Percentiles rank a stretch among this genome's conserved stretches.
Conservation (phyloP, 1,140 invertebrate species). For the Tigriopus japonicus region DNA sequence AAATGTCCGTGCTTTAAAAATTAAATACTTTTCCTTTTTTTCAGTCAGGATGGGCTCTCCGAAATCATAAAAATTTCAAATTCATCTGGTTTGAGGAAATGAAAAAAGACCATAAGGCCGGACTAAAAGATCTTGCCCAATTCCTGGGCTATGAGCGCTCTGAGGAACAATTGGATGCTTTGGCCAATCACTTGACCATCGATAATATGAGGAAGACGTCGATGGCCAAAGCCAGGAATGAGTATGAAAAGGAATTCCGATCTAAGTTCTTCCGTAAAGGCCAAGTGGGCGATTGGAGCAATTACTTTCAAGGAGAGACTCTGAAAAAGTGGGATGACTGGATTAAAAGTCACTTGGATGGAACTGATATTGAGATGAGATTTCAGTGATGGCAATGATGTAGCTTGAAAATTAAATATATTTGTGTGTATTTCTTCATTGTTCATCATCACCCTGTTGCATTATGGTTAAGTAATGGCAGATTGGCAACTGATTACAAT, state of each 20-base stretch:
- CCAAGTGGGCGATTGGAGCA: constrained; percentile 1
- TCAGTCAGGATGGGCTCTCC: neutral
- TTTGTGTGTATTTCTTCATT: no score
- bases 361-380: no score
- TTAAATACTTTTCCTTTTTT: neutral
- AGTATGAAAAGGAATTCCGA: no score
- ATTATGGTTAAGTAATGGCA: no score
- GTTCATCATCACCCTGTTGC: no score
- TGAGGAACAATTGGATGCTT: neutral
- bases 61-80: neutral
- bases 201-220: neutral
- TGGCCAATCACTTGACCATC: neutral
- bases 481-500: no score
- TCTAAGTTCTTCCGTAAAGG: neutral
- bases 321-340: neutral
- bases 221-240: no score
- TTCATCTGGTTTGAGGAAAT: neutral
- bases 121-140: neutral
- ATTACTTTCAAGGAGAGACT: neutral
- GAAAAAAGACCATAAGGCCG: neutral
- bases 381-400: no score
- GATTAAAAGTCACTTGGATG: neutral
- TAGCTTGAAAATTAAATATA: no score
- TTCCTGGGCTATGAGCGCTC: neutral
- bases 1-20: constrained; percentile 1